Percentiles rank a stretch among this genome's conserved stretches.
phyloP scores from a whole-genome alignment of 2,797 vertebrate species.

The Neostethus bicornis region DNA sequence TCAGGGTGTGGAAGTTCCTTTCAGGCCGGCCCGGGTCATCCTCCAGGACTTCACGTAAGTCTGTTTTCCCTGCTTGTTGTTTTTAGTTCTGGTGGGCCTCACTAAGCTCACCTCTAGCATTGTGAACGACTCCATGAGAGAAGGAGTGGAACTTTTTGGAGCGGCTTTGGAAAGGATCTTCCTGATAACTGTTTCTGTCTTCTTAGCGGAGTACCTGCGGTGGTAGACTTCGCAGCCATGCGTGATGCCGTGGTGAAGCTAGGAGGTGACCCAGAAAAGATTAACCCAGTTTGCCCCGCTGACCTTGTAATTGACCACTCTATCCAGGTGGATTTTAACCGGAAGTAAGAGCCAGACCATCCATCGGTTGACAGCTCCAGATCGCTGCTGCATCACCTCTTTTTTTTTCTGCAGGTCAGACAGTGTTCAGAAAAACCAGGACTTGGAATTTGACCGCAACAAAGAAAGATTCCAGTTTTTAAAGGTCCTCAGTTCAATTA shows the following conservation, averaged over 20 bases:
- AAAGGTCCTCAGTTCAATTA: slow-evolving; percentile 88
- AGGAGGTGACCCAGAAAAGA: slow-evolving; percentile 92
- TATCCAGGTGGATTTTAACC: slow-evolving; percentile 97
- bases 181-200: not conserved
- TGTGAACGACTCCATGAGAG: no score
- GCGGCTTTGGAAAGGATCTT: no score
- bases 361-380: not conserved
- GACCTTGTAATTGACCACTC: slow-evolving; percentile 98
- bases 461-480: slow-evolving; percentile 96
- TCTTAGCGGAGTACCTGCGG: slow-evolving; percentile 91
- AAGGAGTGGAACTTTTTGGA: no score
- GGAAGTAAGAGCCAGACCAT: slow-evolving; percentile 81
- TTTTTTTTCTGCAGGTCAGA: slow-evolving; percentile 80
- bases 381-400: not conserved
- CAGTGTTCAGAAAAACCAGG: slow-evolving; percentile 96
- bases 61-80: no score
- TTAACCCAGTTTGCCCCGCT: slow-evolving; percentile 94
- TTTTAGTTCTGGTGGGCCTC: no score
- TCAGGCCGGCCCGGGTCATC: slow-evolving; percentile 94
- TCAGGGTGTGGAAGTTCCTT: slow-evolving; percentile 92
- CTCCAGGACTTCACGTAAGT: slow-evolving; percentile 96
- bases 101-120: no score
- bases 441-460: slow-evolving; percentile 98
- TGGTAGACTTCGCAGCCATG: slow-evolving; percentile 99
- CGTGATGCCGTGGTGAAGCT: slow-evolving; percentile 92